Evolutionary conservation across 2,888 invertebrate species (phyloP).

Genomic region (Ptychoptera albimana): DNA sequence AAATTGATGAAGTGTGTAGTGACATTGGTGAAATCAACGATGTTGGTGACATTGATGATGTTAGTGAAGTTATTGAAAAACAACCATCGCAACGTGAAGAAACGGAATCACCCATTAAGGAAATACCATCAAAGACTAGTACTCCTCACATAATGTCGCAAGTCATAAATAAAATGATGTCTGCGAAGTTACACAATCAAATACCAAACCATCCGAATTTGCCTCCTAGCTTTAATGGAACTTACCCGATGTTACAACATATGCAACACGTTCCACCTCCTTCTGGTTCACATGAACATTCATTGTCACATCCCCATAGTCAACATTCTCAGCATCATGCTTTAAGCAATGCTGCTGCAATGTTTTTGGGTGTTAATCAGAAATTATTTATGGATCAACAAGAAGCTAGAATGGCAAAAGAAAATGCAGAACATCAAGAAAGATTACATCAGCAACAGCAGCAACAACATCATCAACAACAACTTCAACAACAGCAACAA

Average conservation of each 20-base stretch:
- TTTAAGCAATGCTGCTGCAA: slow-evolving; percentile 45
- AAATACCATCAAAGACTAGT: slow-evolving; percentile 20
- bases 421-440: slow-evolving; percentile 41
- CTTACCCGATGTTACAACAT: slow-evolving; percentile 40
- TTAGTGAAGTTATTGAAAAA: slow-evolving; percentile 19
- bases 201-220: slow-evolving; percentile 35
- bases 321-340: slow-evolving; percentile 41
- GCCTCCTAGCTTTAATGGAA: slow-evolving; percentile 43
- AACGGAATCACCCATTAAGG: slow-evolving; percentile 23
- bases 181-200: slow-evolving; percentile 40
- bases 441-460: slow-evolving; percentile 34
- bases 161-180: slow-evolving; percentile 50
- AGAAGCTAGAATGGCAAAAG: slow-evolving; percentile 55
- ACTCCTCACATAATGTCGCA: slow-evolving; percentile 42
- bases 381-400: slow-evolving; percentile 67
- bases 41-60: slow-evolving; percentile 34
- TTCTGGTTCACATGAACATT: slow-evolving; percentile 18
- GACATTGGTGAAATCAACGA: slow-evolving; percentile 28
- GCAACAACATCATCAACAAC: slow-evolving; percentile 34
- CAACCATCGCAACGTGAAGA: slow-evolving; percentile 19
- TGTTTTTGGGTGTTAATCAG: slow-evolving; percentile 64
- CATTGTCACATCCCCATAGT: slow-evolving; percentile 24
- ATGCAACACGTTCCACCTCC: slow-evolving; percentile 26
- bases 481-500: slow-evolving; percentile 35
- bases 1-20: slow-evolving; percentile 56